A percentile compares a stretch with the other conserved stretches of the same genome.
phyloP scores from a whole-genome alignment of 2,888 invertebrate genomes.

The Phaedon cochleariae region DNA sequence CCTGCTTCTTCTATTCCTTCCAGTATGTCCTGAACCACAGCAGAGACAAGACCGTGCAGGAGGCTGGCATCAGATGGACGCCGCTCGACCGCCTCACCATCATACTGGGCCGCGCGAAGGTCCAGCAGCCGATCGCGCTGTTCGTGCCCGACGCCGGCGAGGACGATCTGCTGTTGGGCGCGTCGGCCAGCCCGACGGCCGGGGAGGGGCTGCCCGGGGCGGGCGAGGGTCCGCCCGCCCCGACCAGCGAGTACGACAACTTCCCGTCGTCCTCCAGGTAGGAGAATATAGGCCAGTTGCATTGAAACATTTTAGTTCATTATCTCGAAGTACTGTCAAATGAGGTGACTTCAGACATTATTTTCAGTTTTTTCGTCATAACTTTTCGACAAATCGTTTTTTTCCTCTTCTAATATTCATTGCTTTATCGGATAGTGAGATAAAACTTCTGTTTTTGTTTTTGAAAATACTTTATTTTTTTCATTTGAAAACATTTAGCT shows the following conservation, averaged over 20 bases:
- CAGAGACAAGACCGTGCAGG: conserved; percentile 61
- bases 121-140: conserved; percentile 44
- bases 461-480: too few species aligned
- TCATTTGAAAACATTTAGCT: too few species aligned
- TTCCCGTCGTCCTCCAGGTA: not conserved
- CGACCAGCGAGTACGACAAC: conserved; percentile 1
- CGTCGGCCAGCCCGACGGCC: conserved; percentile 62
- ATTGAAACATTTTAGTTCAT: too few species aligned
- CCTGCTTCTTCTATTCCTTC: too few species aligned
- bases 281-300: not conserved
- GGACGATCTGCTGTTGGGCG: conserved; percentile 60
- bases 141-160: conserved; percentile 50
- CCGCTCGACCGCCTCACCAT: conserved; percentile 37
- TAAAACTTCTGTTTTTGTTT: too few species aligned
- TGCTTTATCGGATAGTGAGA: too few species aligned
- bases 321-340: too few species aligned
- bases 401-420: too few species aligned
- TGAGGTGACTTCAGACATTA: too few species aligned
- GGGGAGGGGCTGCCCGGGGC: conserved; percentile 34
- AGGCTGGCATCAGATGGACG: conserved; percentile 58
- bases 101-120: conserved; percentile 36
- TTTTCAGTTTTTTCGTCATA: too few species aligned
- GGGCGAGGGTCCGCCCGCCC: not conserved
- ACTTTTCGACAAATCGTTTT: too few species aligned
- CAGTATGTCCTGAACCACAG: conserved; percentile 61